Evolutionary conservation across 1,140 invertebrate species (phyloP).

Genomic region (Drosophila kanapiae): DNA sequence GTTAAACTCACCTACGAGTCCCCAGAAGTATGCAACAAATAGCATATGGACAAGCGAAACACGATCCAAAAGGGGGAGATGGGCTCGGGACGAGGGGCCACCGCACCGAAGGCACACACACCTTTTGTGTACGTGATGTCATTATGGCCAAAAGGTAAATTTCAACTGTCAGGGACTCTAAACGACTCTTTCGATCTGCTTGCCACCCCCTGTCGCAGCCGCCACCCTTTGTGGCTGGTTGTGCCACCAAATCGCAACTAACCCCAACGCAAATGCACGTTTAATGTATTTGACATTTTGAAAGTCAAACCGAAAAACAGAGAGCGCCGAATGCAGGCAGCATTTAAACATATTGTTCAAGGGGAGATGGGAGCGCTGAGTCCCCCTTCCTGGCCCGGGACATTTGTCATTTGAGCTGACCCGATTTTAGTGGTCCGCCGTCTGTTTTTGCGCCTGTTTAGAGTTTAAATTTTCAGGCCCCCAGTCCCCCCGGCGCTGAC

Average conservation of each 20-base stretch:
- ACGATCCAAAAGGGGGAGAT: slow-evolving; percentile 7
- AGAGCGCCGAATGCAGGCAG: slow-evolving; percentile 44
- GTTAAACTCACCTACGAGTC: slow-evolving; percentile 9
- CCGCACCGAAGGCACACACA: slow-evolving; percentile 59
- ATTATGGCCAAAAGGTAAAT: slow-evolving; percentile 83
- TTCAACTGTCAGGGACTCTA: slow-evolving; percentile 78
- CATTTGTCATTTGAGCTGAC: slow-evolving; percentile 80
- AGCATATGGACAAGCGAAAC: slow-evolving; percentile 63
- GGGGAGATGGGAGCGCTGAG: slow-evolving; percentile 1
- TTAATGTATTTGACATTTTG: slow-evolving; percentile 83
- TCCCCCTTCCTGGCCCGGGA: slow-evolving; percentile 23
- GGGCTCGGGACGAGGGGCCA: neutral
- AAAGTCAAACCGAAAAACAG: slow-evolving; percentile 79
- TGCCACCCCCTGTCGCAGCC: slow-evolving; percentile 5
- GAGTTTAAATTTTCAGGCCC: slow-evolving; percentile 71
- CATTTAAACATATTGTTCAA: slow-evolving; percentile 69
- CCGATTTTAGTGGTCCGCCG: slow-evolving; percentile 75
- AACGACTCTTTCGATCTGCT: slow-evolving; percentile 70
- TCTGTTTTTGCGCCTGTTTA: slow-evolving; percentile 79
- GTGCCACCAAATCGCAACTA: slow-evolving; percentile 75
- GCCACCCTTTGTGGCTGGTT: slow-evolving; percentile 60
- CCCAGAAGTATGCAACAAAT: slow-evolving; percentile 69
- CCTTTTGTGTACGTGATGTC: slow-evolving; percentile 82
- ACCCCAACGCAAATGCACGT: slow-evolving; percentile 75
- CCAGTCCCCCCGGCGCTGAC: slow-evolving; percentile 15